Evolutionary conservation across 1,140 invertebrate species (phyloP).

Genomic region (Drosophila sulfurigaster): DNA sequence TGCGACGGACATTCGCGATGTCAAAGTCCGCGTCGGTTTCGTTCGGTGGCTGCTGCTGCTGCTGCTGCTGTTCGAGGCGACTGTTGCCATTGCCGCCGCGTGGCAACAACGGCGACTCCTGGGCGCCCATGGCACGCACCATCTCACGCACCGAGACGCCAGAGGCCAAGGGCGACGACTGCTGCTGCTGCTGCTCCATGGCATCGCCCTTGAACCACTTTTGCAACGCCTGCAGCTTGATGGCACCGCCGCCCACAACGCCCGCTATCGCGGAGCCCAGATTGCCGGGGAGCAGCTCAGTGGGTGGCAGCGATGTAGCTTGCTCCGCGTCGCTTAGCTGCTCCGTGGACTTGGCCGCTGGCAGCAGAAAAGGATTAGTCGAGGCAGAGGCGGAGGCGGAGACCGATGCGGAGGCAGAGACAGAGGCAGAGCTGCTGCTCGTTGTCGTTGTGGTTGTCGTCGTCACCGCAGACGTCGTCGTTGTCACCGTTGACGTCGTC

Average conservation of each 20-base stretch:
- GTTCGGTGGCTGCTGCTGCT: conserved; percentile 67
- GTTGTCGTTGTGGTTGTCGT: neutral
- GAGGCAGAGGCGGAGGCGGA: conserved; percentile 85
- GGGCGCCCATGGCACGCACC: conserved; percentile 90
- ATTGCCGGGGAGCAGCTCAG: conserved; percentile 66
- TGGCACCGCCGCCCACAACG: conserved; percentile 86
- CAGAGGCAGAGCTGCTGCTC: conserved; percentile 1
- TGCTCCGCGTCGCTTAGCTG: conserved; percentile 26
- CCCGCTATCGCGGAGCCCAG: conserved; percentile 79
- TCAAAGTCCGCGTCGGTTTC: conserved; percentile 58
- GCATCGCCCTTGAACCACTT: conserved; percentile 90
- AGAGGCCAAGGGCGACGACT: conserved; percentile 57
- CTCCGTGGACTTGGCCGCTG: conserved; percentile 62
- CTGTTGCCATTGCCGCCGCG: conserved; percentile 86
- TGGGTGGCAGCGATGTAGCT: conserved; percentile 23
- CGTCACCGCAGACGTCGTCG: neutral
- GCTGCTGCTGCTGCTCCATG: conserved; percentile 59
- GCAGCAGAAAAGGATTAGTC: conserved; percentile 88
- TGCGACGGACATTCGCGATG: conserved; percentile 63
- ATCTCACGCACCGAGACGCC: conserved; percentile 92
- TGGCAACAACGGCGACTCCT: conserved; percentile 87
- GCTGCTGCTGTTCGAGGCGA: conserved; percentile 87
- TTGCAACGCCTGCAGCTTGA: conserved; percentile 89
- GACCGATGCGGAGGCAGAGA: conserved; percentile 24
- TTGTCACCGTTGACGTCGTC: neutral